Percentiles rank a stretch among this genome's conserved stretches.
These are phyloP conservation scores for Octonoba sinensis DNA, from an alignment of 2,888 invertebrate genomes.

Conservation along the genomic window DNA sequence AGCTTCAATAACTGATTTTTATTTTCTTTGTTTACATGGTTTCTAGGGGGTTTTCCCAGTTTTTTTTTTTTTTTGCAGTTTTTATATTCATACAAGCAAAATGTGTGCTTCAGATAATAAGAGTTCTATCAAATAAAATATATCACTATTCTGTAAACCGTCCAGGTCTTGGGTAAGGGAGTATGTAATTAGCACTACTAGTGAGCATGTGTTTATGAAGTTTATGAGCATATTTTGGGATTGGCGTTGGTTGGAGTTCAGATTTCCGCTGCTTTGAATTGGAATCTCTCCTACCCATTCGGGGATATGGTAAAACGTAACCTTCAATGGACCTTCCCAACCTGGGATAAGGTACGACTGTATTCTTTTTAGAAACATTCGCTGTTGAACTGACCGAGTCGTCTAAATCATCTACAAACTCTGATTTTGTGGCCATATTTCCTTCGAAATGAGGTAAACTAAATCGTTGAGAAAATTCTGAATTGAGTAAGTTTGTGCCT, in stretches of 20 bases:
- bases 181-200: conserved; percentile 4
- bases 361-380: conserved; percentile 15
- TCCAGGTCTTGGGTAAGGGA: conserved; percentile 46
- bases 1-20: too few relatives aligned
- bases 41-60: background rate
- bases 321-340: conserved; percentile 21
- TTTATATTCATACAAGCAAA: background rate
- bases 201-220: conserved; percentile 18
- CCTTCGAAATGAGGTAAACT: too few relatives aligned
- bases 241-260: background rate
- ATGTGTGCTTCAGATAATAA: background rate
- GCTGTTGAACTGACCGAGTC: conserved; percentile 8
- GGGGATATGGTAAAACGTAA: conserved; percentile 18
- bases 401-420: background rate
- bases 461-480: too few relatives aligned
- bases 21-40: too few relatives aligned
- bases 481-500: background rate
- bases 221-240: background rate
- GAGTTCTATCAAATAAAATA: too few relatives aligned
- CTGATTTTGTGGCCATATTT: too few relatives aligned
- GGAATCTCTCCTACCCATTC: conserved; percentile 8
- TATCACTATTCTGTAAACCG: background rate
- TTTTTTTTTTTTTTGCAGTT: background rate
- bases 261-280: conserved; percentile 13
- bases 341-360: conserved; percentile 22